Evolutionary conservation across 2,888 invertebrate species (phyloP), one percentile per base, ranked within the genome.

Genomic region (Hypomecis atomaria): DNA sequence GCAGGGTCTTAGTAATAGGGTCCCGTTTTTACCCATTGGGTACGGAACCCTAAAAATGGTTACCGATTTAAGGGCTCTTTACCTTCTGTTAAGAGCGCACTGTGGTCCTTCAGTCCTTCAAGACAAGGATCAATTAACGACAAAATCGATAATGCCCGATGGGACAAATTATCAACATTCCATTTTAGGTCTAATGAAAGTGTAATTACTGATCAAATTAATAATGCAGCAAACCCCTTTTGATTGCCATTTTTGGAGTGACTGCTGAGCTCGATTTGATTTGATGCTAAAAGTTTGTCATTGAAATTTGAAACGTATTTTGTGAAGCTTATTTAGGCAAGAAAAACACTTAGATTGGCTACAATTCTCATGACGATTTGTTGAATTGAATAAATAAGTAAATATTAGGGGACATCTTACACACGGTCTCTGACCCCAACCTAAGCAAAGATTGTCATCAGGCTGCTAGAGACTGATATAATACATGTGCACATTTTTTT

Each of bases 41-140:
- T 23, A 23, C 1, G 11, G 6, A 8, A 5, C 37, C 37, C 5
- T 37, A 50, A 50, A 48, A 7, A 33, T 8, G 33, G 45, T 10
- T 34, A 33, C 33, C 4, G 4, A 36, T n/a, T 36, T 36, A 36
- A 48, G 37, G 33, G 49, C 49, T 13, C 49, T 54, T 47, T 8
- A 42, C 54, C 48, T 34, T 60, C 59, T 60, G n/a, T 8, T 0
- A 5, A 11, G 54, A 43, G 48, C 7, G 10, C 42, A n/a, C 60
- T 60, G 48, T 55, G 54, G 8, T 6, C 10, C 33, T 33, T 5
- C 56, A 34, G 5, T 42, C 56, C 60, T 33, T 9, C 9, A 37
- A 58, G 62, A 53, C 53, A 37, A 47, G 57, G 62, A 52, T 56
- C 62, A 62, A 62, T 62, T 62, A 62, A 58, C 48, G 36, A 40